These are phyloP conservation scores for Enteromius radiatus DNA, from an alignment of 2,797 vertebrate genomes.

Conservation along the genomic window DNA sequence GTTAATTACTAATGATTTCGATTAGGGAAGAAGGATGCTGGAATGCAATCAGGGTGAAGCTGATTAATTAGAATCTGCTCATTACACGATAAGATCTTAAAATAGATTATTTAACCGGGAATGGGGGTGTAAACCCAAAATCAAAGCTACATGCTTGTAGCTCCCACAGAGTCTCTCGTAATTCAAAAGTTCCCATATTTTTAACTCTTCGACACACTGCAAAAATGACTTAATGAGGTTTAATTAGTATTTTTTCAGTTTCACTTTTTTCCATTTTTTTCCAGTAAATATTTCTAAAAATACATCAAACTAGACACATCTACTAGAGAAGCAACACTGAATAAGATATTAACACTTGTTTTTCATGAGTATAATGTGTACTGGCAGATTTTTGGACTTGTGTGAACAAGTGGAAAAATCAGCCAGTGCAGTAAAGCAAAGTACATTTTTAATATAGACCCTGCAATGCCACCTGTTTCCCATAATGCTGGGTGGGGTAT, in stretches of 20 bases:
- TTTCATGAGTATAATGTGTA: not conserved
- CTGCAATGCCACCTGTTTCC: not conserved
- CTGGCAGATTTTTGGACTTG: not conserved
- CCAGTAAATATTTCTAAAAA: not conserved
- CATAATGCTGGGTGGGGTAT: not conserved
- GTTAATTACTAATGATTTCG: slow-evolving; percentile 69
- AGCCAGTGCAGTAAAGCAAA: not conserved
- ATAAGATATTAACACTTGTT: not conserved
- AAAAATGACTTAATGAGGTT: not conserved
- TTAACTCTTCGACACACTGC: not conserved
- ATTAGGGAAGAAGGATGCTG: slow-evolving; percentile 56
- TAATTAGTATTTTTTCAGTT: not conserved
- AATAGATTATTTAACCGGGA: slow-evolving; percentile 44
- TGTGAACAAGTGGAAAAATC: not conserved
- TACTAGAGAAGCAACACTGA: not conserved
- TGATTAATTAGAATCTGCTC: slow-evolving; percentile 65
- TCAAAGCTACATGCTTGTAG: slow-evolving; percentile 41
- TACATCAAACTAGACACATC: not conserved
- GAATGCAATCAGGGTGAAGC: slow-evolving; percentile 60
- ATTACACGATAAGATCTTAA: slow-evolving; percentile 47
- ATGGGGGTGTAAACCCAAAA: slow-evolving; percentile 46
- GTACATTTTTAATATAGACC: not conserved
- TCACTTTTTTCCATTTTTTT: no score
- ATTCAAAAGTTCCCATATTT: not conserved
- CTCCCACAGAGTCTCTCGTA: not conserved